A percentile compares a stretch with the other conserved stretches of the same genome.
phyloP scores from a whole-genome alignment of 2,113 vertebrate genomes.

The Mesembrinibis cayennensis region DNA sequence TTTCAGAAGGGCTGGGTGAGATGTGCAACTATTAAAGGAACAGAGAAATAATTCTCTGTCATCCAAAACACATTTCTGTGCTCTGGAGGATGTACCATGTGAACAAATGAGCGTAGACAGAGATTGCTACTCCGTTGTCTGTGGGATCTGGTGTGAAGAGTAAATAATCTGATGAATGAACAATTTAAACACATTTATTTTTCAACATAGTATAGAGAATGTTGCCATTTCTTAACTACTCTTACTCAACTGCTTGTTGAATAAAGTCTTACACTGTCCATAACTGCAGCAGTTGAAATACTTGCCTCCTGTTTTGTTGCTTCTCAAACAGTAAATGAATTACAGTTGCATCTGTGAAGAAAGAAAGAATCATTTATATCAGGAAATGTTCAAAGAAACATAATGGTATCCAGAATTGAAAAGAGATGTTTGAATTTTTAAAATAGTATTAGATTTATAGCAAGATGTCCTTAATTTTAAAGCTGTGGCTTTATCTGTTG shows the following conservation, averaged over 20 bases:
- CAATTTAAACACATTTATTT: neutral
- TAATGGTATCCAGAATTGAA: neutral
- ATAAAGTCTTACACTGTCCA: rapidly evolving
- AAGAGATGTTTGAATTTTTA: neutral
- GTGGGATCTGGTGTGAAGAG: neutral
- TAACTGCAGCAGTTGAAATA: neutral
- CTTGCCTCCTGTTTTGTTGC: neutral
- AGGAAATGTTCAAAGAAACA: neutral
- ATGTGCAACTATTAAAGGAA: neutral
- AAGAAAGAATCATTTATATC: neutral
- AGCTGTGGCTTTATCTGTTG: neutral
- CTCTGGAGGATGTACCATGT: neutral
- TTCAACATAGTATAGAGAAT: neutral
- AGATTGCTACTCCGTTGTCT: neutral
- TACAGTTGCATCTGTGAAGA: neutral
- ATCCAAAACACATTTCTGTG: neutral
- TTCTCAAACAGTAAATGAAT: neutral
- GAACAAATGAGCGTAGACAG: neutral
- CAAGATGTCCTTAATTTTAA: neutral
- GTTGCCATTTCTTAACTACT: neutral
- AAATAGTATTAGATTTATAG: neutral
- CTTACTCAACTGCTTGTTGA: neutral
- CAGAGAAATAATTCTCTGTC: neutral
- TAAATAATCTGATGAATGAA: neutral
- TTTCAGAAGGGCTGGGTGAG: neutral